phyloP scores from a whole-genome alignment of 2,113 vertebrate genomes.

The Pelobates fuscus region DNA sequence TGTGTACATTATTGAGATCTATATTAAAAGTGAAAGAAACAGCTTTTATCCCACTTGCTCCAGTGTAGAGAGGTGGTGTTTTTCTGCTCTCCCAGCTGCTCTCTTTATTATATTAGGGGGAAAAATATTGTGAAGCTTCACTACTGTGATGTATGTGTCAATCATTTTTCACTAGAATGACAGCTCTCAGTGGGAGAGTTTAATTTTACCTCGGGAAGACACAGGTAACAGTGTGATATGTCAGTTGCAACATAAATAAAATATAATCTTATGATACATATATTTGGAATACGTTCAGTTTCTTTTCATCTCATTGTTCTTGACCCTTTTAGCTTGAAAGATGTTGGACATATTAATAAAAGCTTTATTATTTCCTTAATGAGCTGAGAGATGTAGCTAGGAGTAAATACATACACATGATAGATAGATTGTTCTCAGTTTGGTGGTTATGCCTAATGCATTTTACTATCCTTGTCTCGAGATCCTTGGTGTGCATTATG shows the following conservation, averaged over 20 bases:
- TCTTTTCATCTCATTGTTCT: constrained; percentile 4
- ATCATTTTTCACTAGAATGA: constrained; percentile 27
- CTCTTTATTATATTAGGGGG: constrained; percentile 15
- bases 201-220: constrained; percentile 55
- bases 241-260: constrained; percentile 40
- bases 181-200: constrained; percentile 48
- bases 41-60: constrained; percentile 27
- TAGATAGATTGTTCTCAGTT: no score
- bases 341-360: background rate
- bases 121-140: constrained; percentile 14
- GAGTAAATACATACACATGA: no score
- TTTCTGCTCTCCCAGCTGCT: constrained; percentile 21
- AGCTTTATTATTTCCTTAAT: constrained; percentile 4
- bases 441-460: no score
- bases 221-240: constrained; percentile 46
- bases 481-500: no score
- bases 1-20: constrained; percentile 2
- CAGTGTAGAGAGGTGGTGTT: constrained; percentile 20
- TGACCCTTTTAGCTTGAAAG: background rate
- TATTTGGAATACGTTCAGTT: constrained; percentile 20
- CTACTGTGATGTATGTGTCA: constrained; percentile 26
- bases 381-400: no score
- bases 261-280: constrained; percentile 46
- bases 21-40: constrained; percentile 19
- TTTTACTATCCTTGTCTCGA: no score